Conservation (phyloP, 2,797 vertebrate genomes). For the Ambastaia sidthimunki region DNA sequence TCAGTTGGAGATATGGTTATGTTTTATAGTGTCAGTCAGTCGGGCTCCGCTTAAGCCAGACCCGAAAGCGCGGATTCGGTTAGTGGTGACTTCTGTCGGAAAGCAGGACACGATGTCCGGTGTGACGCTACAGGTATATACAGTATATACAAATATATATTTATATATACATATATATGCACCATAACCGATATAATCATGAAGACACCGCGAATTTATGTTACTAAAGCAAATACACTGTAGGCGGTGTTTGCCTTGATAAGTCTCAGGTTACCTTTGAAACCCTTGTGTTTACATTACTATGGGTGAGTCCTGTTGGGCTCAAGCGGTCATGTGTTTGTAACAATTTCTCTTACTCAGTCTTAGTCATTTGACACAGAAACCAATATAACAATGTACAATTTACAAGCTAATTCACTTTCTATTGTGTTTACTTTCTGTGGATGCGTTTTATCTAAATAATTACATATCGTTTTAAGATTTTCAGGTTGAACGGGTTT, state of each 20-base stretch:
- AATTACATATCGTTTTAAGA: constrained; percentile 11
- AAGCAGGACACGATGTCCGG: constrained; percentile 67
- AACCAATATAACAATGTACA: neutral
- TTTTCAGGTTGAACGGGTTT: constrained; percentile 61
- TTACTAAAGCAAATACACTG: neutral
- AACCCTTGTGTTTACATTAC: neutral
- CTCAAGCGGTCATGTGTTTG: neutral
- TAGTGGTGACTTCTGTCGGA: neutral
- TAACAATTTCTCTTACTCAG: neutral
- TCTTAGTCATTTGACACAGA: neutral
- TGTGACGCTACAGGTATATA: constrained; percentile 70
- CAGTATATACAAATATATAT: neutral
- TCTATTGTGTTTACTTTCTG: neutral
- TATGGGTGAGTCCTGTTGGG: neutral
- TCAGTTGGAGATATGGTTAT: constrained; percentile 29
- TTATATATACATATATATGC: constrained; percentile 18
- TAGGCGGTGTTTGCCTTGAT: neutral
- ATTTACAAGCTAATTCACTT: neutral
- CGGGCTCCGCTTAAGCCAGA: constrained; percentile 14
- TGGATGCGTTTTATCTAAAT: neutral
- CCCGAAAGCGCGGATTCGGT: neutral
- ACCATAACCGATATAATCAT: neutral
- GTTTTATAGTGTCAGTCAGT: constrained; percentile 22
- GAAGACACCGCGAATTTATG: neutral
- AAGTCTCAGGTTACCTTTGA: neutral